Evolutionary conservation across 2,888 invertebrate genomes (phyloP).

Genomic region (Cordilura impudica): DNA sequence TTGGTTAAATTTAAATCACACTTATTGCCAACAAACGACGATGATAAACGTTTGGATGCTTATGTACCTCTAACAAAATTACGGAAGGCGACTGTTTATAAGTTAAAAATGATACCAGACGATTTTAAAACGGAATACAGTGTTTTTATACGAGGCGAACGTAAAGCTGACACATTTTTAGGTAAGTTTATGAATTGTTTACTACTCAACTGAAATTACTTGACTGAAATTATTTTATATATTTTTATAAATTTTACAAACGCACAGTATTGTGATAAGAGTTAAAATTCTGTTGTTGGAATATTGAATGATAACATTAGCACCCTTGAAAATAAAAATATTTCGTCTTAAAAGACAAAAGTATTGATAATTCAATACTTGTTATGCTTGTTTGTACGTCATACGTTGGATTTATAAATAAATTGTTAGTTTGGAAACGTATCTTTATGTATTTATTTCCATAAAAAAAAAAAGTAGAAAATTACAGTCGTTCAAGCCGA

Average conservation of each 20-base stretch:
- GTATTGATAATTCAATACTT: slow-evolving; percentile 1
- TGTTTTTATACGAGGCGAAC: slow-evolving; percentile 74
- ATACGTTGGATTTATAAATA: background rate
- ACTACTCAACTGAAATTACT: slow-evolving; percentile 34
- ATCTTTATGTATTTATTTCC: background rate
- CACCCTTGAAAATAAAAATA: slow-evolving; percentile 64
- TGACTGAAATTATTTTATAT: background rate
- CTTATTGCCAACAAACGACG: slow-evolving; percentile 53
- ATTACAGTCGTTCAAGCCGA: too few species aligned
- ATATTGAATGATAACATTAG: slow-evolving; percentile 66
- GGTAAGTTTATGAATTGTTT: slow-evolving; percentile 67
- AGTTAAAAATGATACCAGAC: slow-evolving; percentile 73
- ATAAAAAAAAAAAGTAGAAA: too few species aligned
- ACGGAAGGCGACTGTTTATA: slow-evolving; percentile 70
- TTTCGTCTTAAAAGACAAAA: background rate
- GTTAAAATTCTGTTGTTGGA: slow-evolving; percentile 17
- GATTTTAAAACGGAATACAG: slow-evolving; percentile 67
- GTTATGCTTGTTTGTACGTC: slow-evolving; percentile 8
- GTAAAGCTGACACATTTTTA: slow-evolving; percentile 74
- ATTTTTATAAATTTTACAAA: background rate
- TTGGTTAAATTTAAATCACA: slow-evolving; percentile 72
- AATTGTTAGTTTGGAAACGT: background rate
- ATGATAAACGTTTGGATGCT: slow-evolving; percentile 71
- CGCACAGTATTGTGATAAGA: slow-evolving; percentile 30
- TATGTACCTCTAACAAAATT: slow-evolving; percentile 74